Evolutionary conservation across 2,888 invertebrate species (phyloP), one percentile per base, ranked within the genome.

Genomic region (Blastobasis adustella): DNA sequence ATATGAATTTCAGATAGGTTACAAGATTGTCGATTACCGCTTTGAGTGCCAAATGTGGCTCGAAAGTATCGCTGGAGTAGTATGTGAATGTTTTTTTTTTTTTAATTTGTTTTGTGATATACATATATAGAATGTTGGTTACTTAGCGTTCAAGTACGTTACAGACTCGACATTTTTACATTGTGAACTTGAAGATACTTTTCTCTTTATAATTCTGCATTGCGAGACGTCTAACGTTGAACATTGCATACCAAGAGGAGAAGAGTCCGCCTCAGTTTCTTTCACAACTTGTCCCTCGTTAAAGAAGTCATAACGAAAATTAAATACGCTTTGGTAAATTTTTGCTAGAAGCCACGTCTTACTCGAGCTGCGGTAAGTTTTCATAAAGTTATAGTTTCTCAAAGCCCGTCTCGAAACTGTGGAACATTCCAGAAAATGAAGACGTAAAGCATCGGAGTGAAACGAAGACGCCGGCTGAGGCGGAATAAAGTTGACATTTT

Each of bases 401-500:
- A 86, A 87, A 88, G 86, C 82, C 76, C 79, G 85, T 79, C 83
- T 81, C 79, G 78, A 76, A 82, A 84, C 78, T 81, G 72, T 69
- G 71, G 79, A 81, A 78, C 83, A 82, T 87, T 83, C 81, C 72
- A 76, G 76, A 85, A 87, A 87, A 86, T 84, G 84, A 78, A 81
- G 85, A 79, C 80, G 83, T 78, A 73, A 85, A 75, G 76, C 83
- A 82, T 74, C 76, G 73, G 76, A 80, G 77, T 81, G 83, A 76
- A 84, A 79, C 79, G 85, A 69, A 79, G 78, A 72, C 78, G 76
- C 65, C 61, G 83, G 84, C 79, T 84, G 86, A 82, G 74, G 82
- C 80, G 84, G 82, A 87, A 85, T 86, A 86, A 83, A 86, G 85
- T 88, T 88, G 87, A 87, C 88, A 88, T 88, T 88, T 88, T 88